Evolutionary conservation across 2,113 vertebrate genomes (phyloP), one percentile per base, ranked within the genome.

Genomic region (Strix aluco): DNA sequence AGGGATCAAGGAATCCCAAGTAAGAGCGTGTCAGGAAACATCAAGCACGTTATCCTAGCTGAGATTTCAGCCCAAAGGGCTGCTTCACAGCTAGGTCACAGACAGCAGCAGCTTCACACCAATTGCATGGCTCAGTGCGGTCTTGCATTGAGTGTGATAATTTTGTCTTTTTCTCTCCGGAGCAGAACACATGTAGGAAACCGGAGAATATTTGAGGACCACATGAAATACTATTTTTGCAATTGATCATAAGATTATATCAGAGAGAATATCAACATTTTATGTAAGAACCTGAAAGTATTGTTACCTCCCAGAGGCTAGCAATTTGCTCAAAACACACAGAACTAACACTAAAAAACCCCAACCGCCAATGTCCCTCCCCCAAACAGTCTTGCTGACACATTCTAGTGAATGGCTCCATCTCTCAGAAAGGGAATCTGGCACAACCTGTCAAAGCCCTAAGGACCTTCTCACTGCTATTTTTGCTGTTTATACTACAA

Each of bases 31-130:
- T 91, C 93, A 96, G 70, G 57, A 97, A 62, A 59, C 81, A 94
- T 92, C 92, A 94, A 82, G 83, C 47, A 85, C 47, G n/a, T 86
- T 84, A 82, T 78, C 32, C 55, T 55, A 93, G 62, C 52, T 71
- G 87, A 96, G 72, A 61, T 71, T 95, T 81, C 81, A 95, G 85
- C 92, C 92, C 83, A 96, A 95, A 91, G 77, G 80, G 70, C 63
- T 66, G 54, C 54, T 93, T 79, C 94, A 83, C 62, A 88, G 73
- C 77, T 59, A 62, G 71, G 82, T 63, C 94, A 93, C 0, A 29
- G 71, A 85, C 92, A 94, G 85, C 55, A 89, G 73, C 59, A 88
- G 67, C 91, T 93, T 85, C 59, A 52, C 36, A 74, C 57, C 0
- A 0, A 91, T 51, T 13, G 11, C 55, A 40, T 2, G 40, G 82